Evolutionary conservation across 2,113 vertebrate genomes (phyloP).

Genomic region (Salvator merianae): DNA sequence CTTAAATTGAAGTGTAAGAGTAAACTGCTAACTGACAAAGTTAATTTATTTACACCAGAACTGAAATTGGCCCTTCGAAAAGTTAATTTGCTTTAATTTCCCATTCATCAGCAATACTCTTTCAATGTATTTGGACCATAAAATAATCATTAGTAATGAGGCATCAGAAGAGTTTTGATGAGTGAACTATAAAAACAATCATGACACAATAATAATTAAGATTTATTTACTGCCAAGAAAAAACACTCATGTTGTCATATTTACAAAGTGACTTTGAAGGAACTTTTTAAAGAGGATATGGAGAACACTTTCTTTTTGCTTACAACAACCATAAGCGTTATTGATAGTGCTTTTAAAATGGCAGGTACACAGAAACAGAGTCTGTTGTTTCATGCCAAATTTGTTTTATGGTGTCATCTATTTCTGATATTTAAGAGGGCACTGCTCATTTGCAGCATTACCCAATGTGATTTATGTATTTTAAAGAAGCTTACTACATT

Average conservation of each 20-base stretch:
- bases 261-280: slow-evolving; percentile 80
- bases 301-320: slow-evolving; percentile 55
- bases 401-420: slow-evolving; percentile 71
- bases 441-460: slow-evolving; percentile 75
- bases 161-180: slow-evolving; percentile 69
- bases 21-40: neutral
- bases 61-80: neutral
- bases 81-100: slow-evolving; percentile 1
- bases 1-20: neutral
- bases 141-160: slow-evolving; percentile 57
- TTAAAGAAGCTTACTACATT: slow-evolving; percentile 74
- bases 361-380: slow-evolving; percentile 64
- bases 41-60: neutral
- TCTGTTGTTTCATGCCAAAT: slow-evolving; percentile 72
- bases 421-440: slow-evolving; percentile 75
- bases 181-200: slow-evolving; percentile 73
- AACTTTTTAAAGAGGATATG: slow-evolving; percentile 72
- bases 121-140: slow-evolving; percentile 50
- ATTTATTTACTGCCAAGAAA: slow-evolving; percentile 70
- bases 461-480: slow-evolving; percentile 76
- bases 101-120: slow-evolving; percentile 27
- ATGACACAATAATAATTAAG: slow-evolving; percentile 71
- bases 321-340: slow-evolving; percentile 71
- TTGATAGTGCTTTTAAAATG: slow-evolving; percentile 71
- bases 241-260: slow-evolving; percentile 42